Evolutionary conservation across 2,888 invertebrate genomes (phyloP).

Genomic region (Homarus gammarus): DNA sequence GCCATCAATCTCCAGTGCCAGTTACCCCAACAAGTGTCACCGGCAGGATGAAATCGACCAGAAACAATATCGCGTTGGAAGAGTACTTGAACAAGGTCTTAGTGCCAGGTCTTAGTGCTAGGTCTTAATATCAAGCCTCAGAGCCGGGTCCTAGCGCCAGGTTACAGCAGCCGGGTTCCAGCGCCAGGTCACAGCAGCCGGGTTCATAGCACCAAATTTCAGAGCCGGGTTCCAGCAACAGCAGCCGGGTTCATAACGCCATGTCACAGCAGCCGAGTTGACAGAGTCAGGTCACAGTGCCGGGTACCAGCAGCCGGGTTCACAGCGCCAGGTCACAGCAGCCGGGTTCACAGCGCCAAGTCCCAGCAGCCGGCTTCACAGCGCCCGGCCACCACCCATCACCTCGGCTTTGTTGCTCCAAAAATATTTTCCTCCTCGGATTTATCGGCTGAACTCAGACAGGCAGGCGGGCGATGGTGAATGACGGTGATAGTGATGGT

Average conservation of each 20-base stretch:
- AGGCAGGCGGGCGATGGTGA: background rate
- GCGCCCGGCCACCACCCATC: constrained; percentile 18
- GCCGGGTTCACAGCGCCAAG: background rate
- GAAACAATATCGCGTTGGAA: no score
- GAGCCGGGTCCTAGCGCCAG: background rate
- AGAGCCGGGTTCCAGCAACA: background rate
- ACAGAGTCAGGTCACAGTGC: background rate
- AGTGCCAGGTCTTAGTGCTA: no score
- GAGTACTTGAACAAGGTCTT: no score
- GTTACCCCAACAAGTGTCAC: no score
- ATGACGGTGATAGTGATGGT: background rate
- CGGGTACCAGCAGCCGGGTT: background rate
- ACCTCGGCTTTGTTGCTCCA: background rate
- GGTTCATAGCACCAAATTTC: background rate
- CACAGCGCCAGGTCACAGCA: background rate
- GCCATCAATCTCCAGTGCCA: no score
- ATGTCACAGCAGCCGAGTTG: background rate
- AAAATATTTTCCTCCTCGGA: constrained; percentile 11
- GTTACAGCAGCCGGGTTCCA: background rate
- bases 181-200: background rate
- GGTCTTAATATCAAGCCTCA: no score
- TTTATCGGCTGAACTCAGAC: constrained; percentile 17
- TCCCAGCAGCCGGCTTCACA: background rate
- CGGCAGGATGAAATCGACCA: no score
- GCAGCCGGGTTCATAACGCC: background rate